Evolutionary conservation across 2,888 invertebrate genomes (phyloP).

Genomic region (Blomia tropicalis): DNA sequence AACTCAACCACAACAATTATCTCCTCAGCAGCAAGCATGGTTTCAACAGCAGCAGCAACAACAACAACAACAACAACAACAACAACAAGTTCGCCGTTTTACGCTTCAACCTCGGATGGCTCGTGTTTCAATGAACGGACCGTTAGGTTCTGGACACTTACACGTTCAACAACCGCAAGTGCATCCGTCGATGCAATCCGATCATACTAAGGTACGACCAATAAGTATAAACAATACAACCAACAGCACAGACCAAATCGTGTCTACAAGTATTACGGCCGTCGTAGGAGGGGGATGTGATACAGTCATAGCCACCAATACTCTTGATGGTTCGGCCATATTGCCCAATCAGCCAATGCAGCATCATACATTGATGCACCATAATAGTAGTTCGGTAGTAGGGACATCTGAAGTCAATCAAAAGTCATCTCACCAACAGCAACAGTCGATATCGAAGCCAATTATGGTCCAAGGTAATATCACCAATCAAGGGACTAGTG

Average conservation of each 20-base stretch:
- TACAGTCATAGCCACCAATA: conserved; percentile 23
- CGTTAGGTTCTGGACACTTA: conserved; percentile 18
- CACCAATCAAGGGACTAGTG: conserved; percentile 29
- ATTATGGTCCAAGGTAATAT: conserved; percentile 5
- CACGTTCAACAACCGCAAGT: conserved; percentile 21
- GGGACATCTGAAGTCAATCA: background rate
- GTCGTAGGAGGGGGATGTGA: conserved; percentile 10
- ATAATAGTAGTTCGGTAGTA: background rate
- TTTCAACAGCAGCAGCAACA: conserved; percentile 1
- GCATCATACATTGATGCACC: conserved; percentile 20
- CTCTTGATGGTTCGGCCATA: background rate
- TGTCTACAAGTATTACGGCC: conserved; percentile 16
- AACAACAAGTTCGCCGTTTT: background rate
- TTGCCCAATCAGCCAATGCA: conserved; percentile 5
- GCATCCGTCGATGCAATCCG: conserved; percentile 18
- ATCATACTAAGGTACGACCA: conserved; percentile 22
- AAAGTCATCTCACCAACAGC: background rate
- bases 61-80: conserved; percentile 2
- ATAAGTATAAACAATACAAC: conserved; percentile 26
- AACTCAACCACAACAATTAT: conserved; percentile 8
- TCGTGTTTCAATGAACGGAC: background rate
- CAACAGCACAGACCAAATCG: conserved; percentile 24
- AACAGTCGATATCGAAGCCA: background rate
- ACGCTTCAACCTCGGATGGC: background rate
- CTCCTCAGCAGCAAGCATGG: background rate